Base-by-base conservation (phyloP, 2,888 invertebrate genomes). In the Ectobius pallidus region DNA sequence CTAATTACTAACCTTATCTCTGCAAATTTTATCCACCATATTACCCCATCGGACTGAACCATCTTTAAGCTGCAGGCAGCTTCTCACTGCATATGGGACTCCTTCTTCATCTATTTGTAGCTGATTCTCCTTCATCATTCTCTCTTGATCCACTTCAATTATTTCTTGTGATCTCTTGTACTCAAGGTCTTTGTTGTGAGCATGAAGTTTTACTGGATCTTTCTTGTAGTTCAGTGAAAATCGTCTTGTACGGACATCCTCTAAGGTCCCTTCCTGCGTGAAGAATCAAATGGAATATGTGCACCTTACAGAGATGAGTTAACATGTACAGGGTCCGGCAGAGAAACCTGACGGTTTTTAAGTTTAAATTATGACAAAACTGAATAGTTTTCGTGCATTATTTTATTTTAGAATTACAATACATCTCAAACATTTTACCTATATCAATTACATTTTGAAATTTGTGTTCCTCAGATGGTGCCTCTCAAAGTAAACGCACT, bases 1-100 rank as follows among this genome's bases (percentile, higher is more conserved):
- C n/a, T n/a, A 52, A 52, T 16, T 34, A 18, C 69, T 55, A 7
- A 71, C 71, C 63, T 71, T 44, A 62, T 71, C 71, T n/a, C 62
- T 30, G 14, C 71, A 71, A 9, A 63, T 42, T 14, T 18, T 44
- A 11, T 62, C 63, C 14, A 30, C 32, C 46, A 62, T 63, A 2
- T 32, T 20, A 32, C 18, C 30, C 71, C 71, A 71, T 27, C 16
- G 25, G 18, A 71, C 71, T 32, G 39, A 42, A 6, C 71, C 71
- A 63, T 63, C 63, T 1, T n/a, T 61, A 4, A 16, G n/a, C 11
- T 32, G 46, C n/a, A 71, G 27, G 20, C 71, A 71, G 20, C 62
- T 71, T 46, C 71, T 71, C 49, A 71, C 39, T 18, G 71, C 71
- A 63, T 63, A 71, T 1, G 34, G 44, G 14, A 14, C 27, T 16